phyloP scores from a whole-genome alignment of 1,140 invertebrate species.

The Calycopis cecrops region DNA sequence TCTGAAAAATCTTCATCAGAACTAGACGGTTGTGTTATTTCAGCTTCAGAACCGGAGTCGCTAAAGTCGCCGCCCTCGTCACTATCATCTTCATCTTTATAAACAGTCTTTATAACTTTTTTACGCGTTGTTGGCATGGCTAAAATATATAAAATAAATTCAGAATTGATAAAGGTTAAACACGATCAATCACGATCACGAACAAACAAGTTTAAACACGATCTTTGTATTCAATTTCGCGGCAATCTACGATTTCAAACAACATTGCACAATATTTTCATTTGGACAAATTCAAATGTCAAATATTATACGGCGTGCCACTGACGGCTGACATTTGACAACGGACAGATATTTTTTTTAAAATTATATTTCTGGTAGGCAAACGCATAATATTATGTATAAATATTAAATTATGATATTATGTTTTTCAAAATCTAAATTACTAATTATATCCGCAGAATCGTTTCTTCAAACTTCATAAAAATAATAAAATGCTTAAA shows the following conservation, averaged over 20 bases:
- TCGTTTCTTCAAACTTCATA: no score
- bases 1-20: slow-evolving; percentile 44
- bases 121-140: slow-evolving; percentile 60
- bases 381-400: no score
- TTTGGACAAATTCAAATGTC: neutral
- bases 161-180: no score
- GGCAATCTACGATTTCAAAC: neutral
- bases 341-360: no score
- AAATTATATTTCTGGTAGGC: no score
- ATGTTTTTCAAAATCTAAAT: no score
- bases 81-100: slow-evolving; percentile 60
- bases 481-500: no score
- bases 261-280: slow-evolving; percentile 2
- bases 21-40: slow-evolving; percentile 51
- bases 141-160: neutral
- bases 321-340: no score
- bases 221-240: slow-evolving; percentile 9
- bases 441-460: no score
- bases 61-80: slow-evolving; percentile 60
- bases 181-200: no score
- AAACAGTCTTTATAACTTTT: slow-evolving; percentile 59
- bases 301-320: slow-evolving; percentile 5
- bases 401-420: no score
- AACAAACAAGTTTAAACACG: no score
- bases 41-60: slow-evolving; percentile 70